Evolutionary conservation across 2,888 invertebrate species (phyloP), one percentile per base, ranked within the genome.

Genomic region (Pachymerium ferrugineum): DNA sequence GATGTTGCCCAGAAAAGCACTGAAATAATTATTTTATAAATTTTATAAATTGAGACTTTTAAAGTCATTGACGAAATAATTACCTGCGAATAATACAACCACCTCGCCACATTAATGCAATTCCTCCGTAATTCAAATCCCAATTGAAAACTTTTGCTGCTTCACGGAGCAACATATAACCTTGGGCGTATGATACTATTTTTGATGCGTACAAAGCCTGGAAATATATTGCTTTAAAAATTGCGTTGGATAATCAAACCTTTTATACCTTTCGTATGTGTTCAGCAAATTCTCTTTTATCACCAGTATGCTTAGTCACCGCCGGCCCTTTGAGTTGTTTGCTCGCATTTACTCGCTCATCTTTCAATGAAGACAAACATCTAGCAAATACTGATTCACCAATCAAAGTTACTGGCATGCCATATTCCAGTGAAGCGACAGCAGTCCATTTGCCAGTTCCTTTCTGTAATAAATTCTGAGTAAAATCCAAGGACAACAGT

Each of bases 361-460:
- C 88, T 85, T 89, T 95, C 72, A 99, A 84, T 0, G 97, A 90
- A 0, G 98, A 98, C 5, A 99, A 86, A 81, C 96, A 98, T 38
- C 99, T 88, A 0, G 97, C 92, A 83, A 98, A 99, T 3, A 99
- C 99, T 0, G 98, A 96, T 83, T 99, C 98, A 84, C 86, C 98
- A 77, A 99, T 99, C 76, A 99, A 89, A 68, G 99, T 99, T 14
- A 99, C 97, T 0, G 99, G 99, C 14, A 95, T 89, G 8, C 97
- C 98, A 80, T 94, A 96, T 80, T 99, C 96, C 28, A 99, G 85
- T 0, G 97, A 95, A 2, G 96, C 89, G 78, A 98, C 94, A 0
- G 95, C 97, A 0, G 99, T 99, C 99, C 99, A 99, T 83, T 99
- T 99, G 74, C 99, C 99, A 0, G 99, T 99, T 72, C 99, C 99